Percentiles rank a stretch among this genome's conserved stretches.
Conservation (phyloP, 2,113 vertebrate genomes). For the Megaptera novaeangliae region DNA sequence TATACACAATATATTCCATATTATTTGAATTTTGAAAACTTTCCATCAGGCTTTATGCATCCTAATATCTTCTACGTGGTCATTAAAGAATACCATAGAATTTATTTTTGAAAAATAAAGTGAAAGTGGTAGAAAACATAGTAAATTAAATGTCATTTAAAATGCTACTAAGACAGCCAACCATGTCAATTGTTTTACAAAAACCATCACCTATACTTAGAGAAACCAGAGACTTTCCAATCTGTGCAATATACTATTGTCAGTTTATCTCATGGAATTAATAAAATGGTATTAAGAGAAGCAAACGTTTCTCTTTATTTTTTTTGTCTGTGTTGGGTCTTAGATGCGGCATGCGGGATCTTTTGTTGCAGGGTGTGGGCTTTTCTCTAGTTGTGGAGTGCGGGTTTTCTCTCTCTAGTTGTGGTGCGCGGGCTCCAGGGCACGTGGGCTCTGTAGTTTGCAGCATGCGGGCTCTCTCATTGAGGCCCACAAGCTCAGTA, state of each 20-base stretch:
- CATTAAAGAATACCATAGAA: background rate
- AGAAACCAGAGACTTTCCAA: background rate
- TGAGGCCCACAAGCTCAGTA: no score
- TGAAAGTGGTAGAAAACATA: background rate
- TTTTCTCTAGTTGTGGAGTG: no score
- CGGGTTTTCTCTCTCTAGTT: no score
- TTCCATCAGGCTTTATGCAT: background rate
- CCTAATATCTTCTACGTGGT: background rate
- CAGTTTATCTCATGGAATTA: background rate
- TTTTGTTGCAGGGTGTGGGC: no score
- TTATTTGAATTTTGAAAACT: background rate
- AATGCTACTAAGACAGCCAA: background rate
- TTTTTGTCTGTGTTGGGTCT: no score
- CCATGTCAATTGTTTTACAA: background rate
- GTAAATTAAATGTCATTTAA: background rate
- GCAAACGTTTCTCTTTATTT: background rate
- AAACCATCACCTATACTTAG: background rate
- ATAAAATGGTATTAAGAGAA: background rate
- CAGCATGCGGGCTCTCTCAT: no score
- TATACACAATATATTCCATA: background rate
- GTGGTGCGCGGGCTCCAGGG: no score
- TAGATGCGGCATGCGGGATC: no score
- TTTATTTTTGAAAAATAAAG: background rate
- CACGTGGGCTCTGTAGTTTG: no score
- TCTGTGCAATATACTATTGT: background rate